Conservation (phyloP, 2,113 vertebrate genomes). For the Copsychus sechellarum region DNA sequence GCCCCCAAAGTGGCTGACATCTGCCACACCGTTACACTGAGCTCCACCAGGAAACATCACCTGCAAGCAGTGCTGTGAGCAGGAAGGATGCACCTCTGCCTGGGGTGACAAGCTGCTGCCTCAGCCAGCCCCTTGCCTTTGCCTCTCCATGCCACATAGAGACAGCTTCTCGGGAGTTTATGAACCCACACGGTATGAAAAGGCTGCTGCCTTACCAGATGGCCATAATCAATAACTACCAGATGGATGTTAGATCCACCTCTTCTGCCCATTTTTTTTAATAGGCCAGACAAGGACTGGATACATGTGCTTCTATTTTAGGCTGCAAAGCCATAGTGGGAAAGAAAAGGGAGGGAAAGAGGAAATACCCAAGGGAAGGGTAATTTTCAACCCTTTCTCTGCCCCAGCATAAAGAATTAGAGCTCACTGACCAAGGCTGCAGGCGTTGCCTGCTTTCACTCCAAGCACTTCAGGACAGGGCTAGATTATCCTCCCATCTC, state of each 20-base stretch:
- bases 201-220: slow-evolving; percentile 70
- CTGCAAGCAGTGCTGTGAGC: neutral
- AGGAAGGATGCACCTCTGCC: neutral
- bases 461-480: neutral
- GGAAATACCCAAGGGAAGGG: neutral
- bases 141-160: slow-evolving; percentile 21
- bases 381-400: neutral
- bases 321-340: neutral
- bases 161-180: slow-evolving; percentile 50
- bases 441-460: neutral
- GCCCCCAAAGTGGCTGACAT: neutral
- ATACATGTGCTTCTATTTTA: slow-evolving; percentile 20
- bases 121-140: slow-evolving; percentile 24
- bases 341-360: neutral
- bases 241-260: slow-evolving; percentile 64
- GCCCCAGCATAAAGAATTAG: neutral
- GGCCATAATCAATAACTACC: slow-evolving; percentile 75
- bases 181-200: slow-evolving; percentile 41
- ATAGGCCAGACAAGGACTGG: neutral
- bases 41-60: neutral
- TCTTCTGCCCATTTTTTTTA: slow-evolving; percentile 38
- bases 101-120: neutral
- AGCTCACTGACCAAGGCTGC: neutral
- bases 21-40: accelerated
- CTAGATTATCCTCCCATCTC: neutral